Conservation (phyloP, 2,113 vertebrate genomes). For the Corydoras sp. region DNA sequence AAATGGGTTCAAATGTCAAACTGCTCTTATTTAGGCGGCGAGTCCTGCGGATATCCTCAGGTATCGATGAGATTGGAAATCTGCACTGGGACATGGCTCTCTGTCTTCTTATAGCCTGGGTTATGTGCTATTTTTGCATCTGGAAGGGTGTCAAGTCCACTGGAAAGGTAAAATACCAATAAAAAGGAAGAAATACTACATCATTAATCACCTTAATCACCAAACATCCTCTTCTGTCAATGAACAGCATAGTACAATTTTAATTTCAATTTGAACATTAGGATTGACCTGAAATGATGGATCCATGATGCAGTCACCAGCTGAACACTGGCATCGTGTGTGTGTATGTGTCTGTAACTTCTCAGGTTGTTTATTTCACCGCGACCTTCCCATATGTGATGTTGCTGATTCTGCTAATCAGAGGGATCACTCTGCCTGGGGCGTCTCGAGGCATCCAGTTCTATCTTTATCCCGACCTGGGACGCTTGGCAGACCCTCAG, state of each 20-base stretch:
- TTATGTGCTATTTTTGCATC: conserved; percentile 94
- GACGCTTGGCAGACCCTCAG: conserved; percentile 83
- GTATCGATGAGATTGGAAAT: conserved; percentile 80
- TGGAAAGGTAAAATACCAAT: conserved; percentile 76
- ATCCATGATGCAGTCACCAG: too few species aligned
- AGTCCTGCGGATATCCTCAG: conserved; percentile 82
- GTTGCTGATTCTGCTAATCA: conserved; percentile 81
- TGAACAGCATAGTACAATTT: too few species aligned
- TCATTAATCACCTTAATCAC: neutral
- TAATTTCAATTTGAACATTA: too few species aligned
- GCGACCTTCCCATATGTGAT: conserved; percentile 93
- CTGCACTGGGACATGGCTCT: conserved; percentile 86
- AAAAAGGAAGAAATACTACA: neutral
- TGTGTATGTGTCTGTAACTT: neutral
- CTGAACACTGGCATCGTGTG: too few species aligned
- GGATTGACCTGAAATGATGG: too few species aligned
- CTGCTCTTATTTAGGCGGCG: conserved; percentile 64
- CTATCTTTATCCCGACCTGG: conserved; percentile 86
- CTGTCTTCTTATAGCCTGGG: conserved; percentile 85
- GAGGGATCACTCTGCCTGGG: conserved; percentile 84
- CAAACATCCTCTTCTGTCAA: too few species aligned
- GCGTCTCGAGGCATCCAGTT: conserved; percentile 81
- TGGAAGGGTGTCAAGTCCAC: conserved; percentile 97
- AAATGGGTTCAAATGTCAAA: too few species aligned
- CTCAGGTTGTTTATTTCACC: conserved; percentile 93